Percentiles rank a stretch among this genome's conserved stretches.
Evolutionary conservation across 1,140 invertebrate species (phyloP).

Genomic region (Philopotamus ludificatus): DNA sequence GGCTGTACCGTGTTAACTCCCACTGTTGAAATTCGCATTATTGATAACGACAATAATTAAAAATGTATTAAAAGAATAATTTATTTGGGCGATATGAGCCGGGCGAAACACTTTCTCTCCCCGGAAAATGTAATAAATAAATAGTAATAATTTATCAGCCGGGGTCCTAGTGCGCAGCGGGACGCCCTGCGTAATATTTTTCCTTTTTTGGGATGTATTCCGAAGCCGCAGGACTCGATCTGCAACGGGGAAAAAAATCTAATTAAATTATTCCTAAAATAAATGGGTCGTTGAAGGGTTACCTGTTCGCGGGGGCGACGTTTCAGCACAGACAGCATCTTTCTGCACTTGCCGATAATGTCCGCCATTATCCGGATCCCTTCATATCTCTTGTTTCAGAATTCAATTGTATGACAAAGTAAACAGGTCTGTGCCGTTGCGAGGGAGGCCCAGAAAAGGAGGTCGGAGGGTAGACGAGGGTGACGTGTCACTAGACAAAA

Average conservation of each 20-base stretch:
- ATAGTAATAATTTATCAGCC: constrained; percentile 24
- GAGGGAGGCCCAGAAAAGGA: background rate
- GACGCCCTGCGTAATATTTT: constrained; percentile 38
- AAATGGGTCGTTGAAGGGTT: background rate
- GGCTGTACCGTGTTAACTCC: constrained; percentile 6
- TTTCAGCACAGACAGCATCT: background rate
- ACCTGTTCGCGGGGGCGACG: background rate
- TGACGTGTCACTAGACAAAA: constrained; percentile 45
- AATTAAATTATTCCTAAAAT: constrained; percentile 29
- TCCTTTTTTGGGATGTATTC: constrained; percentile 3
- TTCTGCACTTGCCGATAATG: constrained; percentile 30
- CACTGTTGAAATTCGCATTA: background rate
- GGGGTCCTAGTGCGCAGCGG: constrained; percentile 28
- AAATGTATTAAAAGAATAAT: background rate
- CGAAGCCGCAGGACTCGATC: background rate
- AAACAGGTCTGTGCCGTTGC: constrained; percentile 34
- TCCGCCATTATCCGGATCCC: constrained; percentile 32
- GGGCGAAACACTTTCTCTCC: background rate
- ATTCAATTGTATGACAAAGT: constrained; percentile 41
- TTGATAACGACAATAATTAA: no score
- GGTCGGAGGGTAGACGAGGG: constrained; percentile 28
- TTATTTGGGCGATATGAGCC: background rate
- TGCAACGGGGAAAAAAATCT: constrained; percentile 25
- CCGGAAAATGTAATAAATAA: constrained; percentile 38
- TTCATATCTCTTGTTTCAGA: constrained; percentile 27